These are phyloP conservation scores for Bombyx huttoni DNA, from an alignment of 2,888 invertebrate genomes.

Conservation along the genomic window DNA sequence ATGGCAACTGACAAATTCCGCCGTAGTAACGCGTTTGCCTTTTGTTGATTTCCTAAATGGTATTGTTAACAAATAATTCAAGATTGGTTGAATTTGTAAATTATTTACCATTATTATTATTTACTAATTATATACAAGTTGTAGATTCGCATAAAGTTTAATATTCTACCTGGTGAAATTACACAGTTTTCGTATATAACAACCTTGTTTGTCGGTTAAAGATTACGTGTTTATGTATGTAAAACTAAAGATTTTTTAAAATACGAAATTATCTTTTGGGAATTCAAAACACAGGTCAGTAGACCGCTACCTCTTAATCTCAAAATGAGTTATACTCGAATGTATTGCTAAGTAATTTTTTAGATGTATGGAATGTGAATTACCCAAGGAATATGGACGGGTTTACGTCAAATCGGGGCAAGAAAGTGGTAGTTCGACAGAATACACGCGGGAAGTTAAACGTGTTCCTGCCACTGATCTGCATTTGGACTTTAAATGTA, in stretches of 20 bases:
- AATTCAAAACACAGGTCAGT: background rate
- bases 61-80: background rate
- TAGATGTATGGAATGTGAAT: slow-evolving; percentile 55
- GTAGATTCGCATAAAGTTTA: background rate
- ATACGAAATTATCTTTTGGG: background rate
- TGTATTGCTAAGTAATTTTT: slow-evolving; percentile 12
- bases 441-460: slow-evolving; percentile 19
- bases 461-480: slow-evolving; percentile 17
- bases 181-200: background rate
- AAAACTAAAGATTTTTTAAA: background rate
- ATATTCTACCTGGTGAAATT: background rate
- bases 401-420: background rate
- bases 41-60: background rate
- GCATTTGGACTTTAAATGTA: slow-evolving; percentile 31
- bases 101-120: background rate
- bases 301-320: background rate
- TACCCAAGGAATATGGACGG: slow-evolving; percentile 17
- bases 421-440: background rate
- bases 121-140: no score
- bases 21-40: background rate
- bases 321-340: background rate
- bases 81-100: background rate
- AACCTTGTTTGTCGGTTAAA: background rate
- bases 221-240: background rate
- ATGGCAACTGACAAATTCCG: background rate